phyloP scores from a whole-genome alignment of 2,888 invertebrate species.

The Tethea ocularis region DNA sequence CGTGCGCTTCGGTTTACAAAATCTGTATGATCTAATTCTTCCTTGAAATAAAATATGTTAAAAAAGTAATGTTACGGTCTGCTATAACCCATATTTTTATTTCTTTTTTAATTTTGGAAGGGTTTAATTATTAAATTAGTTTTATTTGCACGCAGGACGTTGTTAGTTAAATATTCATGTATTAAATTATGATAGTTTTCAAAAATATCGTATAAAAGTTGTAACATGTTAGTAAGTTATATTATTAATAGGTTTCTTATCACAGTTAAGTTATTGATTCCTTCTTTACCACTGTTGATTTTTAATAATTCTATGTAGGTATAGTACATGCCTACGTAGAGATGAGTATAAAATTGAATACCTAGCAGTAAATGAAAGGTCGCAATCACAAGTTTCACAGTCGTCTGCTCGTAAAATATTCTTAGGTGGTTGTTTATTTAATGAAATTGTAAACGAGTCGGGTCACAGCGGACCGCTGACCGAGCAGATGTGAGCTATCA shows the following conservation, averaged over 20 bases:
- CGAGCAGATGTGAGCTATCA: slow-evolving; percentile 21
- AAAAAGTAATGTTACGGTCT: too few species aligned
- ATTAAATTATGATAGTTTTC: too few species aligned
- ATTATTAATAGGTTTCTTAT: too few species aligned
- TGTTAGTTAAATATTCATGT: too few species aligned
- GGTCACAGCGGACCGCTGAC: slow-evolving; percentile 44
- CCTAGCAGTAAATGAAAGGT: slow-evolving; percentile 1
- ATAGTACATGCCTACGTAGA: slow-evolving; percentile 18
- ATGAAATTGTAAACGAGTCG: slow-evolving; percentile 43
- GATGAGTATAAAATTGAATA: slow-evolving; percentile 11
- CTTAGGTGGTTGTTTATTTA: slow-evolving; percentile 48
- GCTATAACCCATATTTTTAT: too few species aligned
- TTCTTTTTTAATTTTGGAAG: too few species aligned
- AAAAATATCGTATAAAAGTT: too few species aligned
- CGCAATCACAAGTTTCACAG: slow-evolving; percentile 21
- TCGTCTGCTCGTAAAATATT: slow-evolving; percentile 41
- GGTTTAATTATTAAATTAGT: too few species aligned
- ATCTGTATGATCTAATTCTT: background rate
- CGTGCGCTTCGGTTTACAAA: background rate
- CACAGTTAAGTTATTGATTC: too few species aligned
- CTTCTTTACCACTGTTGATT: background rate
- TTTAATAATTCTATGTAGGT: background rate
- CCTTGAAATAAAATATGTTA: background rate
- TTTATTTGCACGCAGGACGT: too few species aligned
- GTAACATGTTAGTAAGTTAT: too few species aligned